Base-by-base conservation (phyloP, 2,797 vertebrate species). In the Arctocebus calabarensis region DNA sequence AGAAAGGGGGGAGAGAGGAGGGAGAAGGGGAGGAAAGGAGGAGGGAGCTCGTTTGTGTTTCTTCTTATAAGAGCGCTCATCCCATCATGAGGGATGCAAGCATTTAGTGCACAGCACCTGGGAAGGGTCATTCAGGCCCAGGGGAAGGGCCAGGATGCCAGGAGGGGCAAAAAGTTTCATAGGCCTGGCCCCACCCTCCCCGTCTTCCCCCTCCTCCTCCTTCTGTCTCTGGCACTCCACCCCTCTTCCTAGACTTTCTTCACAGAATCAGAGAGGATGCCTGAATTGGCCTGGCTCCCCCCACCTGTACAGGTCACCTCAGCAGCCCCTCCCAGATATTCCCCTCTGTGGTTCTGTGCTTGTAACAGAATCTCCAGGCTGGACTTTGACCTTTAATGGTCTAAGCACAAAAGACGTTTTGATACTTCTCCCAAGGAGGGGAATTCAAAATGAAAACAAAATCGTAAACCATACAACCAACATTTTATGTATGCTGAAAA, bases 401-500 rank as follows among this genome's bases (percentile, higher is more conserved):
- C 57, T 75, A 57, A 85, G 34, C 66, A 32, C 57, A 74, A 68
- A 48, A 52, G 17, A 57, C 23, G 34, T n/a, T 64, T 34, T 55
- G 20, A 29, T 43, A 17, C 73, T 61, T 61, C 45, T 91, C 19
- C 43, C 74, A 10, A 19, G 19, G 45, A 29, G 27, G 4, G 5
- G 12, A 40, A 25, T 75, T 75, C 23, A 23, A 77, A 94, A 62
- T 77, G 23, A 89, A 94, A 61, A 17, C 22, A 62, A 34, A 89
- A 10, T n/a, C 25, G 4, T 34, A 77, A 89, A 59, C 27, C 61
- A 10, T 8, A 70, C 12, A 70, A 75, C 68, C 20, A 84, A 48
- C 27, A 43, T 52, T 59, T 86, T 32, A 27, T 48, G 55, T 68
- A 59, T 32, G 32, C 68, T 71, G 22, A n/a, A 78, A 73, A 71